Base-by-base conservation (phyloP, 2,797 vertebrate genomes). In the Australoheros facetus region DNA sequence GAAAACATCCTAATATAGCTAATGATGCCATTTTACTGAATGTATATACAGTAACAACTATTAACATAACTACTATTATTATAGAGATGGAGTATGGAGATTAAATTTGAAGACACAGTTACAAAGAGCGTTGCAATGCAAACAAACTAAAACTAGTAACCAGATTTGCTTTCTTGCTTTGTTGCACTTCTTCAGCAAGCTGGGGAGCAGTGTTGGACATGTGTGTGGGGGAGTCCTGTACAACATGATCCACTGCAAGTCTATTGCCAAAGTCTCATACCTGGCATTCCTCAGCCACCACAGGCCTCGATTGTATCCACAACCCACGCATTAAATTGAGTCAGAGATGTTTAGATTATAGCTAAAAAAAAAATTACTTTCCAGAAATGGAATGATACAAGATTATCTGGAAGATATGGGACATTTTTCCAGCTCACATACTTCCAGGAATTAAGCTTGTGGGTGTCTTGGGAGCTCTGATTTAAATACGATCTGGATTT, bases 281-380 rank as follows among this genome's bases (percentile, higher is more conserved):
- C 80, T 85, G 81, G 72, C 51, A 56, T 75, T 78, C 82, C 77
- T 84, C 51, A 78, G 57, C 21, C 76, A 72, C 73, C 82, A 5
- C 80, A 78, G 72, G 70, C 62, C 57, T 60, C 45, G 28, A 73
- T 59, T 37, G 10, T 8, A 77, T 75, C 78, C 58, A 26, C 71
- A n/a, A 12, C 86, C 88, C 78, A 81, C 79, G 6, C 81, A 70
- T 86, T 80, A 79, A 51, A 77, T 75, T n/a, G 34, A 82, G 34
- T 64, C 74, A 45, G 56, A 51, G 32, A 79, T 64, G 78, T 77
- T 87, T 77, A 79, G 21, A 83, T 76, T 42, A 28, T 70, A 70
- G 51, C 70, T 7, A 91, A 19, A 88, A 91, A 88, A 91, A 88
- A 91, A 42, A 86, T 32, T 32, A 82, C 85, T 92, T 83, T 71